These are phyloP conservation scores for Anastatus disparis DNA, from an alignment of 1,140 invertebrate species.

Conservation along the genomic window DNA sequence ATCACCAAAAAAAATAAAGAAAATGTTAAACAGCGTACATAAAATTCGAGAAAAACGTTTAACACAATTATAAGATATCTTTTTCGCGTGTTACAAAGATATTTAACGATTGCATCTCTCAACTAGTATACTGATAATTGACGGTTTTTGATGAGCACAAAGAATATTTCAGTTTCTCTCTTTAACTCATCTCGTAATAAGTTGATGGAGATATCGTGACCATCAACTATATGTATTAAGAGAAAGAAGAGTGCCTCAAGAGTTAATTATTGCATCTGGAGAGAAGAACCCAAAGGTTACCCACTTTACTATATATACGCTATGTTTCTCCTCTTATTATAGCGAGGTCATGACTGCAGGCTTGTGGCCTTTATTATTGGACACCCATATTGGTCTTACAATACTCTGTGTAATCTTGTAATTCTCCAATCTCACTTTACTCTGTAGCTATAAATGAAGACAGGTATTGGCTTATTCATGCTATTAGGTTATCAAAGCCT, in stretches of 20 bases:
- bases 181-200: too few species aligned
- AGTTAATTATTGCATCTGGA: constrained; percentile 32
- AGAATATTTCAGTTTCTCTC: background rate
- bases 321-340: too few species aligned
- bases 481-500: constrained; percentile 24
- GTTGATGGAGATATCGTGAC: constrained; percentile 16
- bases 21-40: too few species aligned
- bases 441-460: background rate
- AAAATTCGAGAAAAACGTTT: too few species aligned
- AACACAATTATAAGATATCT: too few species aligned
- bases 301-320: too few species aligned
- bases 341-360: background rate
- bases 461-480: constrained; percentile 5
- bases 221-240: background rate
- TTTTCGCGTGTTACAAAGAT: background rate
- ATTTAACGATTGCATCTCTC: background rate
- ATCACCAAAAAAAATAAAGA: too few species aligned
- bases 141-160: constrained; percentile 15
- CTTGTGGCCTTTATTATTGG: background rate
- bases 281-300: background rate
- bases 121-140: constrained; percentile 13
- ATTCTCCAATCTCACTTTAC: background rate
- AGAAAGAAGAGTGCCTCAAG: background rate
- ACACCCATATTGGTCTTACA: constrained; percentile 15
- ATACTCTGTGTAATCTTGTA: constrained; percentile 7